Conservation (phyloP, 2,113 vertebrate genomes). For the Sinocyclocheilus rhinocerous region DNA sequence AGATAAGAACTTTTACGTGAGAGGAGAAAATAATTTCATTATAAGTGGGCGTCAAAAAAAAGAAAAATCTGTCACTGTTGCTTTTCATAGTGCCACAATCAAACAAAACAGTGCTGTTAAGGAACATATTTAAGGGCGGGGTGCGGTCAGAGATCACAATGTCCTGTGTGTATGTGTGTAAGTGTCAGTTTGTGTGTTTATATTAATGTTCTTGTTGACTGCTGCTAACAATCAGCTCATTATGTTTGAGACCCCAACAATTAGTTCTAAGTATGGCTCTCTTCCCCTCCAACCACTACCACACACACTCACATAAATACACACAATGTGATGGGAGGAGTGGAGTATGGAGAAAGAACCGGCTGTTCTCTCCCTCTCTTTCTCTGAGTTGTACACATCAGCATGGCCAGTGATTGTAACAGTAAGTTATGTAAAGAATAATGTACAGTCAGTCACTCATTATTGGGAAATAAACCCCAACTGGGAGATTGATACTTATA, state of each 20-base stretch:
- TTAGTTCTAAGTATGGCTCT: constrained; percentile 56
- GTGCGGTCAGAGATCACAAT: constrained; percentile 42
- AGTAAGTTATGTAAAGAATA: background rate
- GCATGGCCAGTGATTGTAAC: background rate
- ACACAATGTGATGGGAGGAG: constrained; percentile 19
- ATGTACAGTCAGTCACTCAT: background rate
- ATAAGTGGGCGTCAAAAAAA: background rate
- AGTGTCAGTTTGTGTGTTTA: constrained; percentile 32
- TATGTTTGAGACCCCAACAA: constrained; percentile 54
- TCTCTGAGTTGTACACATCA: background rate
- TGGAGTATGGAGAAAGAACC: background rate
- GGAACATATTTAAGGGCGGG: constrained; percentile 38
- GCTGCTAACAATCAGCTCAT: constrained; percentile 55
- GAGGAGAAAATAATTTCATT: background rate
- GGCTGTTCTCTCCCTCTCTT: constrained; percentile 11
- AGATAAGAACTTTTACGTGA: background rate
- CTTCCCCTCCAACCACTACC: constrained; percentile 36
- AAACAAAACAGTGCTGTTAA: constrained; percentile 41
- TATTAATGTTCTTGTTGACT: constrained; percentile 41
- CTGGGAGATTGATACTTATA: background rate
- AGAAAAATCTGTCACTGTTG: background rate
- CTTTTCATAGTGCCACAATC: constrained; percentile 16
- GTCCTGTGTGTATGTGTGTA: constrained; percentile 39
- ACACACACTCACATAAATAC: constrained; percentile 17
- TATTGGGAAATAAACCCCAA: background rate